Base-by-base conservation (phyloP, 2,797 vertebrate genomes). In the Micrastur ruficollis region DNA sequence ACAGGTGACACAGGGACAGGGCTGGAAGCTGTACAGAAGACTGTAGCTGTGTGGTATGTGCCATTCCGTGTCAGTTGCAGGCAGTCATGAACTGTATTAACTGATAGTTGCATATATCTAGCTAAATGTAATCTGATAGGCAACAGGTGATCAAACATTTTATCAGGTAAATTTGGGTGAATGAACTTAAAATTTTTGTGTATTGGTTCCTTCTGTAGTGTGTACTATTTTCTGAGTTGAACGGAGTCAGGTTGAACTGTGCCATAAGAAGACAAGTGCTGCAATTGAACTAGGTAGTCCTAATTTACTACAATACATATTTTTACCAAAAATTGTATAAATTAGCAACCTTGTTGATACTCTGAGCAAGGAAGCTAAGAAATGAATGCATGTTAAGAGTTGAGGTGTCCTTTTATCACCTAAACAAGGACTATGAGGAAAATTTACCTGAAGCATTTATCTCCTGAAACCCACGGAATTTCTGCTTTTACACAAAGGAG, bases 1-100 rank as follows among this genome's bases (percentile, higher is more conserved):
- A 22, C 7, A 19, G 27, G 12, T 32, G 52, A 40, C 46, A 5
- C 5, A 11, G 32, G 42, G 34, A 8, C 36, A 40, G 44, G 32
- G 59, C 58, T 65, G 42, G 13, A 38, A 49, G 9, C 19, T 32
- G 10, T 27, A 15, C 9, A 9, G 27, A 11, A 15, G 36, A 19
- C 36, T 20, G 17, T 4, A 13, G 42, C 47, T 65, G 27, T 8
- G 20, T 0, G 3, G 17, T 4, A 3, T 8, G 27, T n/a, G 55
- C 56, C 25, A 3, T 22, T 65, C 38, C 5, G 1, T 10, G 9
- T 17, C 23, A 8, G 19, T 15, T 44, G 26, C 20, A n/a, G 32
- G 16, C 25, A 29, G 38, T 65, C 13, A 6, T 0, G 6, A 34
- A 12, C 12, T 25, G 52, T 19, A 15, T 19, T 44, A 32, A 50